Percentiles rank a stretch among this genome's conserved stretches.
Conservation (phyloP, 2,113 vertebrate species). For the Butorides virescens region DNA sequence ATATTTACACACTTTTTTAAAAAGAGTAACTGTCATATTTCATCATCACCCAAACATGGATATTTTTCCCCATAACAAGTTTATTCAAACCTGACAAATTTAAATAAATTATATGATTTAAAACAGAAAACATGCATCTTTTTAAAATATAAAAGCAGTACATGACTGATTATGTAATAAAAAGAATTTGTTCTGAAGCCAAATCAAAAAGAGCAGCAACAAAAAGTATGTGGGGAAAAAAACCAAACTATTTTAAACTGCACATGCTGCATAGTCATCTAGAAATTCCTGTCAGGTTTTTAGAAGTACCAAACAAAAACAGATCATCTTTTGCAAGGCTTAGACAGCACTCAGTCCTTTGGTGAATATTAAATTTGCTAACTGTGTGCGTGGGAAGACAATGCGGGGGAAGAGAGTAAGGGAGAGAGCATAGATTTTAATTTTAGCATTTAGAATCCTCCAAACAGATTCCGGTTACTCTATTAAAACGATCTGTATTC, state of each 20-base stretch:
- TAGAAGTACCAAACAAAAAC: conserved; percentile 4
- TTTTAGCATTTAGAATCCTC: conserved; percentile 6
- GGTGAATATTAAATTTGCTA: conserved; percentile 2
- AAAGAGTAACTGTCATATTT: not conserved
- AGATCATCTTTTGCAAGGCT: conserved; percentile 10
- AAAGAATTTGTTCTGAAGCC: conserved; percentile 44
- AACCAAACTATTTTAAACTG: conserved; percentile 19
- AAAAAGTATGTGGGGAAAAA: not conserved
- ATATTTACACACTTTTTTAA: not conserved
- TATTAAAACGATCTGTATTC: not conserved
- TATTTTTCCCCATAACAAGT: not conserved
- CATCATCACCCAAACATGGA: not conserved
- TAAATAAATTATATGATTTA: not conserved
- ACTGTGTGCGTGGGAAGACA: not conserved
- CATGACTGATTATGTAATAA: conserved; percentile 47
- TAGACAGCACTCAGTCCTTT: not conserved
- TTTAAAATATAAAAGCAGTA: conserved; percentile 57
- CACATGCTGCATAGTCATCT: conserved; percentile 34
- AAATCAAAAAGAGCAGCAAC: conserved; percentile 59
- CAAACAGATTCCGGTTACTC: not conserved
- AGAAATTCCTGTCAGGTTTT: conserved; percentile 17
- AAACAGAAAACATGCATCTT: not conserved
- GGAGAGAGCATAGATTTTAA: not conserved
- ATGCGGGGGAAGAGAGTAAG: not conserved
- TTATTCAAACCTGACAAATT: not conserved